Conservation (phyloP, 2,888 invertebrate genomes). For the Neocrepidodera transversa region DNA sequence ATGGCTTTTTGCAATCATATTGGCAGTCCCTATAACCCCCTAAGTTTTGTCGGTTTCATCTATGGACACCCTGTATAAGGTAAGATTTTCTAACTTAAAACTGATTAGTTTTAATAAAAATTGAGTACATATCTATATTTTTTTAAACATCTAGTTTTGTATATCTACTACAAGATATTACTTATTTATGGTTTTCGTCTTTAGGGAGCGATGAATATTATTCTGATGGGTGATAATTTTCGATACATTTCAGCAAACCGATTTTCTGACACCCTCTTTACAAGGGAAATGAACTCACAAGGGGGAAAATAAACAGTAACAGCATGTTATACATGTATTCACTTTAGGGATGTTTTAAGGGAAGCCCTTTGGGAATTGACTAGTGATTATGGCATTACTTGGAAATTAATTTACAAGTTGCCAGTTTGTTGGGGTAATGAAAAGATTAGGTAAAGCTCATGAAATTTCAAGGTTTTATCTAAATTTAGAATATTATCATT, state of each 20-base stretch:
- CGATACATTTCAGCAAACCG: constrained; percentile 28
- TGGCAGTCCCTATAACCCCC: too few relatives aligned
- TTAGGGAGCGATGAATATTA: constrained; percentile 15
- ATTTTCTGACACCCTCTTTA: constrained; percentile 24
- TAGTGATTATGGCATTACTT: constrained; percentile 59
- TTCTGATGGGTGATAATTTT: constrained; percentile 25
- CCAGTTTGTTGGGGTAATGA: constrained; percentile 51
- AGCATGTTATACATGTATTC: constrained; percentile 28
- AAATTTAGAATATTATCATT: too few relatives aligned
- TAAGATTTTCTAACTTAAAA: too few relatives aligned
- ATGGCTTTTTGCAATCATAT: too few relatives aligned
- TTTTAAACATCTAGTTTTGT: too few relatives aligned
- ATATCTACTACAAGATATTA: too few relatives aligned
- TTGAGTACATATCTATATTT: too few relatives aligned
- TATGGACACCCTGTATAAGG: too few relatives aligned
- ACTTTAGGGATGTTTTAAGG: constrained; percentile 32
- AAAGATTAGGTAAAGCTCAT: constrained; percentile 43
- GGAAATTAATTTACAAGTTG: constrained; percentile 59
- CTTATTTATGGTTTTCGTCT: constrained; percentile 4
- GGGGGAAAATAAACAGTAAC: constrained; percentile 29
- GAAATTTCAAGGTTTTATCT: too few relatives aligned
- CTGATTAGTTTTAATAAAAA: too few relatives aligned
- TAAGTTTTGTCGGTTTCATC: too few relatives aligned
- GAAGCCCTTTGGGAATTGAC: constrained; percentile 49
- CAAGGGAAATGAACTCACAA: constrained; percentile 24